Evolutionary conservation across 2,113 vertebrate genomes (phyloP).

Genomic region (Oreochromis tanganicae): DNA sequence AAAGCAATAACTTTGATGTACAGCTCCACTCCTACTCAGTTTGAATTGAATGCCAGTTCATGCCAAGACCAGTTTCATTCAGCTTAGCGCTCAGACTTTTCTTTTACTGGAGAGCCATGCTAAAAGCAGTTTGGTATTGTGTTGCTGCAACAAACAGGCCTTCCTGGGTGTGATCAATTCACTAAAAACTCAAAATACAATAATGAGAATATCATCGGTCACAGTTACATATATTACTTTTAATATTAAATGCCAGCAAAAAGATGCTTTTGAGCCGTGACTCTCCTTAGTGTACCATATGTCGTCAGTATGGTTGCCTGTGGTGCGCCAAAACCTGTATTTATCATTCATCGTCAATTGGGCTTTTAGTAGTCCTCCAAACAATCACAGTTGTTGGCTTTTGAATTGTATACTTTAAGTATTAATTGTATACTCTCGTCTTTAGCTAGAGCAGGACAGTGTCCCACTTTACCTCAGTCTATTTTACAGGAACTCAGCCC

Average conservation of each 20-base stretch:
- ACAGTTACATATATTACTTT: background rate
- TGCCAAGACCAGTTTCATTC: background rate
- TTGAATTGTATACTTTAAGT: background rate
- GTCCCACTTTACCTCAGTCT: background rate
- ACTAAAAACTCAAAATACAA: background rate
- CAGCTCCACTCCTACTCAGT: background rate
- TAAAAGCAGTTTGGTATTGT: background rate
- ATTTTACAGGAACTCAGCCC: background rate
- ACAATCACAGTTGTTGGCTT: background rate
- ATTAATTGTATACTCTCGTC: background rate
- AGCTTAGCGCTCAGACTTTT: background rate
- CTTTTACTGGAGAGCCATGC: accelerated
- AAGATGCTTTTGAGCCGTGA: background rate
- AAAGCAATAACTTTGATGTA: background rate
- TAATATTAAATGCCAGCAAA: background rate
- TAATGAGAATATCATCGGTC: background rate
- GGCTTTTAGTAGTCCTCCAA: background rate
- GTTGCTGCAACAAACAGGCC: background rate
- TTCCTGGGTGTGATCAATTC: background rate
- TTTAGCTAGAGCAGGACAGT: background rate
- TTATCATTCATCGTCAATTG: background rate
- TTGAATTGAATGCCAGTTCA: background rate
- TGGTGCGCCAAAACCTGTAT: background rate
- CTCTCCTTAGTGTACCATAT: background rate
- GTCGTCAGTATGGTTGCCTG: background rate